Conservation (phyloP, 2,113 vertebrate genomes). For the Callocephalon fimbriatum region DNA sequence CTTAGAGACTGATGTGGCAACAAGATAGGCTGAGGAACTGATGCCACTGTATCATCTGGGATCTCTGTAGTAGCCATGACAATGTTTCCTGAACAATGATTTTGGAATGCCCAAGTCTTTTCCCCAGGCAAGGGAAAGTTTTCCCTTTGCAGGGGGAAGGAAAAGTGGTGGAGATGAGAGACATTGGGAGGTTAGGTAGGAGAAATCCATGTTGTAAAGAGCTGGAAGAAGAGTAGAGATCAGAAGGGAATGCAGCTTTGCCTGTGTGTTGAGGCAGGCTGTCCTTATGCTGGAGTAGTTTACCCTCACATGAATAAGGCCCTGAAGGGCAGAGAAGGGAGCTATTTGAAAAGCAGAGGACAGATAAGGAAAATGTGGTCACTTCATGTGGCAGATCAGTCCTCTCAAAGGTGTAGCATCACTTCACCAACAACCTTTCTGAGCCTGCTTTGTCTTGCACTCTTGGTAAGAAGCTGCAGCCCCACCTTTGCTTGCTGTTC, state of each 20-base stretch:
- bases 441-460: not conserved
- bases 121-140: not conserved
- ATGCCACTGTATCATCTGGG: not conserved
- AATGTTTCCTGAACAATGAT: not conserved
- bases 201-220: not conserved
- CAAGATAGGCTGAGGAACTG: not conserved
- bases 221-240: not conserved
- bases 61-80: not conserved
- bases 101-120: not conserved
- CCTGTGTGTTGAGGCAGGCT: not conserved
- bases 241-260: not conserved
- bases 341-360: not conserved
- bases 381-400: not conserved
- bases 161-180: not conserved
- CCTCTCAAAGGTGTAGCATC: not conserved
- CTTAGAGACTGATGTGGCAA: not conserved
- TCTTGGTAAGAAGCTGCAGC: not conserved
- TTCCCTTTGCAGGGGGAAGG: not conserved
- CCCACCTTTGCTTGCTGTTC: not conserved
- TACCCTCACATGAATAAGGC: not conserved
- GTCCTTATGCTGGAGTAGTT: not conserved
- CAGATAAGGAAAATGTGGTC: not conserved
- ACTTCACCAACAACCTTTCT: not conserved
- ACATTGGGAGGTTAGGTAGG: not conserved
- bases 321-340: not conserved